A percentile compares a stretch with the other conserved stretches of the same genome.
Conservation (phyloP, 2,888 invertebrate genomes). For the Suillia variegata region DNA sequence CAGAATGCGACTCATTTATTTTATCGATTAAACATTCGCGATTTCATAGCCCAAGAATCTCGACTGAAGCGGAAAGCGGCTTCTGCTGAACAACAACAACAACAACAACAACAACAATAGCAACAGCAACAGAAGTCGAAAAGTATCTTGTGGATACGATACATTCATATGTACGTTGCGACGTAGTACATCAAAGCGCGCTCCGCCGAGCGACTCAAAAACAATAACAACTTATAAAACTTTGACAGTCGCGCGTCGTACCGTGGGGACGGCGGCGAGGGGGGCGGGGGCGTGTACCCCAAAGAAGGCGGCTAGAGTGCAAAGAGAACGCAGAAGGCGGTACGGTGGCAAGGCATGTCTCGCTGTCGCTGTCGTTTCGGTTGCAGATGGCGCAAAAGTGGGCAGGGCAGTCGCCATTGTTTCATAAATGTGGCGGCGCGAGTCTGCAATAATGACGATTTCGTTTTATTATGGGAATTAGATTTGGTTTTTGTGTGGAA, state of each 20-base stretch:
- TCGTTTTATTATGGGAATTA: no score
- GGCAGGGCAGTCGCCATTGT: no score
- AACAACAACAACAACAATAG: background rate
- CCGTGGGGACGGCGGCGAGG: background rate
- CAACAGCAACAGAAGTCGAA: background rate
- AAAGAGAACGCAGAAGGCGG: no score
- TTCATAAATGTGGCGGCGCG: no score
- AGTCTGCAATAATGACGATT: no score
- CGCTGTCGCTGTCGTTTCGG: no score
- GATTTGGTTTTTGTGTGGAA: no score
- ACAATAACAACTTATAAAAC: background rate
- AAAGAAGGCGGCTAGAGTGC: background rate
- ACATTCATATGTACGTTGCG: background rate
- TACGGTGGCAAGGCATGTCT: no score
- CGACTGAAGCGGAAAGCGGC: background rate
- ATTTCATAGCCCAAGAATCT: background rate
- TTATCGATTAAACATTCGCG: conserved; percentile 58
- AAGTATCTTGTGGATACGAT: background rate
- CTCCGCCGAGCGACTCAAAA: background rate
- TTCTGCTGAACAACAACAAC: background rate
- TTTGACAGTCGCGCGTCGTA: background rate
- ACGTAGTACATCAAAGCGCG: background rate
- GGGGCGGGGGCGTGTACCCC: background rate
- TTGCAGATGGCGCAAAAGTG: no score
- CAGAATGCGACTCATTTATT: conserved; percentile 52